Percentiles rank a stretch among this genome's conserved stretches.
phyloP scores from a whole-genome alignment of 2,797 vertebrate species.

The Enteromius fasciolatus region DNA sequence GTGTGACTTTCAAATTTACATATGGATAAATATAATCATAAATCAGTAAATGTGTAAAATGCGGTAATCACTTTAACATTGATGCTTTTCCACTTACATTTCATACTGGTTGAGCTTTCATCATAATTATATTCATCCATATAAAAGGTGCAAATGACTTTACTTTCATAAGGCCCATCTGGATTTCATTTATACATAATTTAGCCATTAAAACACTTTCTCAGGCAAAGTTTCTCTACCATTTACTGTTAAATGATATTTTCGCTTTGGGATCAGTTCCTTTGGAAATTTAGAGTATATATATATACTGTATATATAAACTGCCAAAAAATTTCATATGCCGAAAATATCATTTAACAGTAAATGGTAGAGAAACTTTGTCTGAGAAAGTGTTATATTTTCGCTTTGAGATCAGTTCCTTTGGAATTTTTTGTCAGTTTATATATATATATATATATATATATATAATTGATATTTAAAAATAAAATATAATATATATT shows the following conservation, averaged over 20 bases:
- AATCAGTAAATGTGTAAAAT: background rate
- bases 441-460: too few species aligned
- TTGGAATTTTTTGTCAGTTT: background rate
- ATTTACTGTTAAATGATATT: background rate
- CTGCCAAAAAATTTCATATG: too few species aligned
- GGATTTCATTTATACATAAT: constrained; percentile 6
- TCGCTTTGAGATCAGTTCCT: background rate
- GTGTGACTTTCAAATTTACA: background rate
- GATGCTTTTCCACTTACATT: background rate
- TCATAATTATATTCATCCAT: background rate
- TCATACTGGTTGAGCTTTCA: background rate
- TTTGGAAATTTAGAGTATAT: background rate
- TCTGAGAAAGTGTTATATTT: too few species aligned
- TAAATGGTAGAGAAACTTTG: too few species aligned
- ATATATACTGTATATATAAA: too few species aligned
- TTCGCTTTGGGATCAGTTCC: background rate
- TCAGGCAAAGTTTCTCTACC: background rate
- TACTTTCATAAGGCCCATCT: constrained; percentile 19
- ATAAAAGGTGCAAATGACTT: background rate
- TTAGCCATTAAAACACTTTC: constrained; percentile 1
- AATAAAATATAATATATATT: too few species aligned
- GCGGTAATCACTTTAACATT: background rate
- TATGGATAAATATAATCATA: background rate
- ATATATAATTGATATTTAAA: too few species aligned
- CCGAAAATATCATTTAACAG: too few species aligned